A percentile compares a stretch with the other conserved stretches of the same genome.
Evolutionary conservation across 2,113 vertebrate genomes (phyloP).

Genomic region (Micronycteris hirsuta): DNA sequence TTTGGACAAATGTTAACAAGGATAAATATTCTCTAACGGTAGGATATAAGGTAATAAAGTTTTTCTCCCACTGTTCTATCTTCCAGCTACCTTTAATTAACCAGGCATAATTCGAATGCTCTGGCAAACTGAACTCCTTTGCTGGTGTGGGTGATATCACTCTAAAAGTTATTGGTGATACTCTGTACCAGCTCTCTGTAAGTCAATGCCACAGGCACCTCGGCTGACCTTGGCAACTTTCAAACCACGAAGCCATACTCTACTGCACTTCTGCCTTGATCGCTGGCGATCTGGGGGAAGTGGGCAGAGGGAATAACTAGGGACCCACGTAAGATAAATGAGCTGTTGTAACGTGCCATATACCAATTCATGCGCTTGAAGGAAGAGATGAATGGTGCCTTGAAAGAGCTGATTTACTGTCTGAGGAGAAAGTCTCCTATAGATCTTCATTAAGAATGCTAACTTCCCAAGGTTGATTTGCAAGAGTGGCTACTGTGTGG

Average conservation of each 20-base stretch:
- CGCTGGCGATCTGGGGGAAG: slow-evolving; percentile 29
- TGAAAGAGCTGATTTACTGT: slow-evolving; percentile 72
- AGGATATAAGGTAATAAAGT: background rate
- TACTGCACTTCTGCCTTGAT: background rate
- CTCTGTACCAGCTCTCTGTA: slow-evolving; percentile 67
- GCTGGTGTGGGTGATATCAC: background rate
- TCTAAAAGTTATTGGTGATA: slow-evolving; percentile 63
- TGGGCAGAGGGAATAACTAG: slow-evolving; percentile 58
- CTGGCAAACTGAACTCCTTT: slow-evolving; percentile 36
- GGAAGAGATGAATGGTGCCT: slow-evolving; percentile 68
- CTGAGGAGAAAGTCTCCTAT: slow-evolving; percentile 60
- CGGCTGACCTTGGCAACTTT: slow-evolving; percentile 75
- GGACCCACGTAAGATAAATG: slow-evolving; percentile 65
- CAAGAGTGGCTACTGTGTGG: slow-evolving; percentile 63
- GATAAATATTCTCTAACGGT: background rate
- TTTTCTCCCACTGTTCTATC: background rate
- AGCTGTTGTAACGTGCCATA: slow-evolving; percentile 59
- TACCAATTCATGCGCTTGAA: slow-evolving; percentile 63
- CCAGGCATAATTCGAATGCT: slow-evolving; percentile 52
- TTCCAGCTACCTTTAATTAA: slow-evolving; percentile 64
- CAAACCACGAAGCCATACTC: slow-evolving; percentile 58
- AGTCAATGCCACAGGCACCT: slow-evolving; percentile 72
- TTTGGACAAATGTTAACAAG: background rate
- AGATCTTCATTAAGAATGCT: slow-evolving; percentile 77
- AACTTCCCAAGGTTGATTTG: slow-evolving; percentile 75